phyloP scores from a whole-genome alignment of 2,113 vertebrate species.

The Ardeotis arabs region DNA sequence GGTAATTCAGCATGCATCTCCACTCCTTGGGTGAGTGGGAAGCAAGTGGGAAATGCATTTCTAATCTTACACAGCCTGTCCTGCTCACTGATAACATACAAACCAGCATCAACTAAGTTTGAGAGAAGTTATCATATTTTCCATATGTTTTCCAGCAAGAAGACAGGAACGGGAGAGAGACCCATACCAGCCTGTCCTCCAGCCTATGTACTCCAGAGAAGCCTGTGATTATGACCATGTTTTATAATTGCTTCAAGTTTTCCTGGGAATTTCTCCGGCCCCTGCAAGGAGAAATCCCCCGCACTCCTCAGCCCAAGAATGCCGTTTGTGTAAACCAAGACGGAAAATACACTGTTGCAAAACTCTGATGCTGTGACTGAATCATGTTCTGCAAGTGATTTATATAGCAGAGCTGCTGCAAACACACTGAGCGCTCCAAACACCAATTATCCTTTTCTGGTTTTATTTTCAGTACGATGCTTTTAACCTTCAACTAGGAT shows the following conservation, averaged over 20 bases:
- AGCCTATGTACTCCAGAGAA: not conserved
- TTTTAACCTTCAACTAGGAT: not conserved
- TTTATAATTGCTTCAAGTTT: not conserved
- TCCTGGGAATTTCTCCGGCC: constrained; percentile 6
- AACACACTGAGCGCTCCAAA: not conserved
- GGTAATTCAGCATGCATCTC: not conserved
- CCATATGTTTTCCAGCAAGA: constrained; percentile 9
- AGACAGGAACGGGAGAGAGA: constrained; percentile 32
- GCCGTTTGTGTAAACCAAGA: not conserved
- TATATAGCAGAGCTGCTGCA: not conserved
- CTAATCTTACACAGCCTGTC: constrained; percentile 4
- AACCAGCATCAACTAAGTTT: not conserved
- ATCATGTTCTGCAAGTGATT: not conserved
- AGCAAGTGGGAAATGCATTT: constrained; percentile 1
- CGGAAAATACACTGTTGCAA: not conserved
- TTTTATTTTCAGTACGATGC: not conserved
- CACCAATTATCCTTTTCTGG: not conserved
- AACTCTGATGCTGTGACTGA: not conserved
- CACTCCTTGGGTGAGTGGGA: not conserved
- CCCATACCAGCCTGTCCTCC: not conserved
- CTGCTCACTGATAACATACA: not conserved
- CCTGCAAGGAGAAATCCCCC: not conserved
- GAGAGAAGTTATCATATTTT: not conserved
- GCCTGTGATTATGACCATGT: not conserved
- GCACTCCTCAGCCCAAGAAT: not conserved